Percentiles rank a stretch among this genome's conserved stretches.
phyloP scores from a whole-genome alignment of 2,113 vertebrate species.

The Alouatta palliata region DNA sequence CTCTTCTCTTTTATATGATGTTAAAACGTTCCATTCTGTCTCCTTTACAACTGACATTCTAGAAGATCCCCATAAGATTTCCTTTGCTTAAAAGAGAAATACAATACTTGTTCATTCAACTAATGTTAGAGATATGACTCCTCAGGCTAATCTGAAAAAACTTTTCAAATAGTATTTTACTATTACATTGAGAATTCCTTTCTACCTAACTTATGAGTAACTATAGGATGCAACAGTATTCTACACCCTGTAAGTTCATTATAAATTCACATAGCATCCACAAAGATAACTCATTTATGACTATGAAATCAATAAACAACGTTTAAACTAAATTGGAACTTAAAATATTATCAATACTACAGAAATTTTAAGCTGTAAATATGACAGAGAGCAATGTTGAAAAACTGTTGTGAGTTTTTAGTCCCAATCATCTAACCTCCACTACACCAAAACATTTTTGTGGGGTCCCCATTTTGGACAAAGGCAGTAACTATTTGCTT shows the following conservation, averaged over 20 bases:
- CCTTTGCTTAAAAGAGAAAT: conserved; percentile 26
- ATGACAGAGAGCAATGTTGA: neutral
- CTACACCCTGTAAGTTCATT: neutral
- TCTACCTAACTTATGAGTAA: neutral
- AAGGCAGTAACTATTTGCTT: neutral
- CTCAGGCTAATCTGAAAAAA: neutral
- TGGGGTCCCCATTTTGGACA: neutral
- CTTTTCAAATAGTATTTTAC: neutral
- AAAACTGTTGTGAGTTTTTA: neutral
- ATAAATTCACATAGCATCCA: neutral
- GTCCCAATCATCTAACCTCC: neutral
- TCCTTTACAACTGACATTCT: conserved; percentile 34
- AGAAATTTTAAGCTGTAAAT: neutral
- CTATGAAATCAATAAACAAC: neutral
- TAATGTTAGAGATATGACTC: neutral
- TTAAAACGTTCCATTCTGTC: conserved; percentile 50
- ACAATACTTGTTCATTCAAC: neutral
- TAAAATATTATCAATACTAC: neutral
- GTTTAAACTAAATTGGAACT: conserved; percentile 23
- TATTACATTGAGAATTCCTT: conserved; percentile 18
- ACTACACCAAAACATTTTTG: neutral
- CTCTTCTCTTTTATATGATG: conserved; percentile 21
- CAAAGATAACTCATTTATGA: neutral
- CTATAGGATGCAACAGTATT: neutral
- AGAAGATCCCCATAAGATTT: conserved; percentile 25